These are phyloP conservation scores for Calameuta pallipes DNA, from an alignment of 2,888 invertebrate genomes.

Conservation along the genomic window DNA sequence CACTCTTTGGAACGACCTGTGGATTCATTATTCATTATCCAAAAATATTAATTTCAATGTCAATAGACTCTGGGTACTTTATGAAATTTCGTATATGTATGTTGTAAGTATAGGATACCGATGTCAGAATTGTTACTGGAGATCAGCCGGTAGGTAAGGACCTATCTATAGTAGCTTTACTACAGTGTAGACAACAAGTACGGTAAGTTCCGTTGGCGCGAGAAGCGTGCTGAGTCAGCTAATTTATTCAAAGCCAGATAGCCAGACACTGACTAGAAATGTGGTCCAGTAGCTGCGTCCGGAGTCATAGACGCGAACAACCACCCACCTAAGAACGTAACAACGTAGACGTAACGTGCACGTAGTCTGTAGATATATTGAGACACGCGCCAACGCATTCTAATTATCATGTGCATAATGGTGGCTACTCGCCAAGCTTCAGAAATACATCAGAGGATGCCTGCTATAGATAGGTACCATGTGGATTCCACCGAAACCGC, in stretches of 20 bases:
- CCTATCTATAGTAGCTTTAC: not conserved
- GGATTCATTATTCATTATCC: not conserved
- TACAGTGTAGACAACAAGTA: not conserved
- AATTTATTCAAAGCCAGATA: conserved; percentile 50
- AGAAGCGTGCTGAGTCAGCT: conserved; percentile 46
- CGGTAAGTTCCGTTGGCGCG: conserved; percentile 11
- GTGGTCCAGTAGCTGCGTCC: conserved; percentile 39
- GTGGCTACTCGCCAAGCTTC: conserved; percentile 65
- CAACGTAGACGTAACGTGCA: conserved; percentile 32
- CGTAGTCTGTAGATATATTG: conserved; percentile 62
- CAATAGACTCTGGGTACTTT: not conserved
- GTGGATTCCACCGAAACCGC: conserved; percentile 40
- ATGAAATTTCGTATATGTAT: not conserved
- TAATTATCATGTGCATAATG: conserved; percentile 67
- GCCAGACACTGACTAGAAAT: conserved; percentile 24
- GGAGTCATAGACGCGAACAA: conserved; percentile 21
- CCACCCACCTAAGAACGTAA: conserved; percentile 27
- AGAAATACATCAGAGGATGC: conserved; percentile 62
- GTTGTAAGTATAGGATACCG: not conserved
- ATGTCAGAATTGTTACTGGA: not conserved
- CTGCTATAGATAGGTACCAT: conserved; percentile 58
- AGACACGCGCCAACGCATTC: conserved; percentile 67
- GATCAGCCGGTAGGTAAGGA: not conserved
- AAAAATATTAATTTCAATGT: not conserved
- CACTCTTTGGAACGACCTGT: not conserved